Percentiles rank a stretch among this genome's conserved stretches.
phyloP scores from a whole-genome alignment of 1,140 invertebrate species.

The Aleiodes sp. region DNA sequence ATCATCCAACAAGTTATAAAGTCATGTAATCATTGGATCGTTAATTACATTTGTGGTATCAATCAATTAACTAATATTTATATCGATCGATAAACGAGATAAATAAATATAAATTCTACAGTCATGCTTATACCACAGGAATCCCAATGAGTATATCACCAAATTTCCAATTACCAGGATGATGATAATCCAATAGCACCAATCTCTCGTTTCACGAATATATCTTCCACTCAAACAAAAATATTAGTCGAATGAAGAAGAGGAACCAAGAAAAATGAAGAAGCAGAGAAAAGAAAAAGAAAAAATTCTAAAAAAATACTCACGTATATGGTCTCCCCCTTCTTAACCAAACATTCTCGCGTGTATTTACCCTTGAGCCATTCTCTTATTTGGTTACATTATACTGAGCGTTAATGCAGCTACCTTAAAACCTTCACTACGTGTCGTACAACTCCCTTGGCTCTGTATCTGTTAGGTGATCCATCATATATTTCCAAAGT shows the following conservation, averaged over 20 bases:
- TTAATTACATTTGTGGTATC: slow-evolving; percentile 28
- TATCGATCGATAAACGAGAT: not conserved
- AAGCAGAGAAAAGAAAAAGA: not conserved
- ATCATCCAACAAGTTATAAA: not conserved
- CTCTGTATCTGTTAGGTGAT: slow-evolving; percentile 17
- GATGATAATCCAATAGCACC: not conserved
- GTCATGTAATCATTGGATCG: slow-evolving; percentile 7
- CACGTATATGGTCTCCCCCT: not conserved
- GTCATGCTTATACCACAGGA: not conserved
- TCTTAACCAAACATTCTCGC: slow-evolving; percentile 17
- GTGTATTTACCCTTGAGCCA: slow-evolving; percentile 9
- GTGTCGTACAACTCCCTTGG: not conserved
- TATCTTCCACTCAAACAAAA: not conserved
- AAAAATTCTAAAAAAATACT: slow-evolving; percentile 11
- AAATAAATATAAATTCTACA: not conserved
- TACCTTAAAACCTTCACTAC: slow-evolving; percentile 5
- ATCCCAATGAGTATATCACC: not conserved
- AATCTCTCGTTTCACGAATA: not conserved
- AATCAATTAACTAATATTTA: slow-evolving; percentile 15
- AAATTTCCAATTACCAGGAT: not conserved
- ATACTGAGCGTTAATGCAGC: slow-evolving; percentile 19
- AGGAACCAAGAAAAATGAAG: no score
- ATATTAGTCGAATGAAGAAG: not conserved
- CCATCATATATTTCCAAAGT: slow-evolving; percentile 22
- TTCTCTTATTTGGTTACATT: slow-evolving; percentile 26